Evolutionary conservation across 2,113 vertebrate species (phyloP).

Genomic region (Lynx canadensis): DNA sequence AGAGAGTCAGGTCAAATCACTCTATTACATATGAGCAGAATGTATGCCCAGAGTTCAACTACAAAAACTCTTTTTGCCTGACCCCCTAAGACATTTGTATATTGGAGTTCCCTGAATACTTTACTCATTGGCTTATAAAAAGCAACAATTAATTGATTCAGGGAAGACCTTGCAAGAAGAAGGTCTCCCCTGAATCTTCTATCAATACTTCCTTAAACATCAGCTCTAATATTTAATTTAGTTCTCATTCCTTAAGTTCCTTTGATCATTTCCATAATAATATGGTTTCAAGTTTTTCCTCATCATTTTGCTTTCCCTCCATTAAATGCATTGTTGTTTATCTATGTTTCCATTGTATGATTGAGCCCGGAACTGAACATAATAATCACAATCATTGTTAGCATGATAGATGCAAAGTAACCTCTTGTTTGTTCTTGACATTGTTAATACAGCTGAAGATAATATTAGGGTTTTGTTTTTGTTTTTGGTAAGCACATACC

Average conservation of each 20-base stretch:
- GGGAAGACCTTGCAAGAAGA: background rate
- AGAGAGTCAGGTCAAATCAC: background rate
- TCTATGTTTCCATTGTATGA: background rate
- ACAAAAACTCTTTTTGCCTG: background rate
- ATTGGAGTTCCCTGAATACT: background rate
- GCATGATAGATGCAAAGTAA: background rate
- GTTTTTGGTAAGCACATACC: background rate
- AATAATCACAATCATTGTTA: background rate
- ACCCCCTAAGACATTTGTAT: background rate
- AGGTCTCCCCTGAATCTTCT: background rate
- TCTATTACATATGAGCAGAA: background rate
- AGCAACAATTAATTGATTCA: background rate
- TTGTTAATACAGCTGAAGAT: background rate
- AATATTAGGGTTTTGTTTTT: background rate
- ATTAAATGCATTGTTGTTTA: background rate
- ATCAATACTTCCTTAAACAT: background rate
- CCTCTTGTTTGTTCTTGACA: background rate
- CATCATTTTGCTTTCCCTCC: background rate
- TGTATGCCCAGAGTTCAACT: background rate
- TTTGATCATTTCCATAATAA: background rate
- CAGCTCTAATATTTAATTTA: background rate
- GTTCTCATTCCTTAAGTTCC: background rate
- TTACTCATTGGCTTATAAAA: background rate
- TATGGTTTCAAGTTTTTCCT: background rate
- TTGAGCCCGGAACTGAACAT: background rate